Conservation (phyloP, 1,140 invertebrate genomes). For the Mactra quadrangularis region DNA sequence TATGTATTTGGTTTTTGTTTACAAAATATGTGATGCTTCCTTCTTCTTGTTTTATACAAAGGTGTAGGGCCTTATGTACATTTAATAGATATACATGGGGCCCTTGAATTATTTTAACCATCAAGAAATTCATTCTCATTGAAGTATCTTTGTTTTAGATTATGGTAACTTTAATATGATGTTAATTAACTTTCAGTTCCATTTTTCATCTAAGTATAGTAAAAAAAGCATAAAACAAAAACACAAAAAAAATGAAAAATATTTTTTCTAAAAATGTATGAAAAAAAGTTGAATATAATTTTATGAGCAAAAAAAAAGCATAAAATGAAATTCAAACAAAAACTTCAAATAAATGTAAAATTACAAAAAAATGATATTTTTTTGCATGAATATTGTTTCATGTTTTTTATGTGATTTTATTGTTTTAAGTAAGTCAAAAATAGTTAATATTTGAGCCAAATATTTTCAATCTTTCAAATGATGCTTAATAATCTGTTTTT, state of each 20-base stretch:
- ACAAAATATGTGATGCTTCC: too few species aligned
- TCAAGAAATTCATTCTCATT: background rate
- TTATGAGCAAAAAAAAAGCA: background rate
- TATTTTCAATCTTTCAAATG: background rate
- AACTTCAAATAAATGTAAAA: background rate
- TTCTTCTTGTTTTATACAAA: too few species aligned
- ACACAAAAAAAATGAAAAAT: conserved; percentile 15
- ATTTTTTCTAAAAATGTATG: background rate
- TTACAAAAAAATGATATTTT: background rate
- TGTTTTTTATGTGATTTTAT: conserved; percentile 19
- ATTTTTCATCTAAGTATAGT: background rate
- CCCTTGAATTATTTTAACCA: background rate
- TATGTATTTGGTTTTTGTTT: too few species aligned
- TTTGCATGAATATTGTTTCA: background rate
- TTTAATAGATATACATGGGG: background rate
- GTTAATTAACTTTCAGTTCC: background rate
- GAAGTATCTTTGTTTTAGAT: background rate
- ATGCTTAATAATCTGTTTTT: background rate
- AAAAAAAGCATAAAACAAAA: conserved; percentile 6
- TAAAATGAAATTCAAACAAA: conserved; percentile 15
- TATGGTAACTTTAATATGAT: background rate
- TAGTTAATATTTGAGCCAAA: background rate
- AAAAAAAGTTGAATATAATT: conserved; percentile 13
- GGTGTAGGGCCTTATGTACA: background rate
- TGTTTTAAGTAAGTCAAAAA: background rate